Evolutionary conservation across 2,888 invertebrate genomes (phyloP).

Genomic region (Nudaria mundana): DNA sequence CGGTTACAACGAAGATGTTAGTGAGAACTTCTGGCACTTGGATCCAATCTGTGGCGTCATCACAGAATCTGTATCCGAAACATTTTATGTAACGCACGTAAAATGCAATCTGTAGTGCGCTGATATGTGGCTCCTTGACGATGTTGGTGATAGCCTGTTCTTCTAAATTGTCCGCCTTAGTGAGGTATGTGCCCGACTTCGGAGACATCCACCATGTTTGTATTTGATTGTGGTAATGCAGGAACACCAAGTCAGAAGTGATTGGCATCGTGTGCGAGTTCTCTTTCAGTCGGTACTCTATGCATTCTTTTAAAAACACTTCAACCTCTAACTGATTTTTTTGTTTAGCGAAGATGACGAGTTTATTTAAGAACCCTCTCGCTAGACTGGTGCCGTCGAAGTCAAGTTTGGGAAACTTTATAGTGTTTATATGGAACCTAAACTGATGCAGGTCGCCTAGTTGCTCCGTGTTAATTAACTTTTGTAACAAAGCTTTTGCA

Average conservation of each 20-base stretch:
- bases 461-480: background rate
- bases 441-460: conserved; percentile 6
- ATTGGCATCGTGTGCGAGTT: background rate
- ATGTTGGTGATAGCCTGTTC: background rate
- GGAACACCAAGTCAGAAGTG: background rate
- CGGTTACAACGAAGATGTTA: conserved; percentile 6
- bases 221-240: conserved; percentile 6
- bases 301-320: conserved; percentile 1
- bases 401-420: conserved; percentile 14
- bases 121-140: conserved; percentile 8
- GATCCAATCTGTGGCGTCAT: background rate
- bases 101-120: conserved; percentile 5
- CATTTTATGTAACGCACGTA: background rate
- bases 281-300: background rate
- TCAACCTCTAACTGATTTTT: conserved; percentile 10
- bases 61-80: conserved; percentile 1
- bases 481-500: conserved; percentile 1
- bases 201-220: conserved; percentile 24
- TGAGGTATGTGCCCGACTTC: conserved; percentile 7
- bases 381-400: conserved; percentile 7
- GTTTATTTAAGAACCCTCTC: conserved; percentile 11
- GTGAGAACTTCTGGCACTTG: background rate
- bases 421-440: conserved; percentile 9
- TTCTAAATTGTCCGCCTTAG: conserved; percentile 7
- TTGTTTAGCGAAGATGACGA: conserved; percentile 17